These are phyloP conservation scores for Rhea americana DNA, from an alignment of 2,113 vertebrate genomes.

Conservation along the genomic window DNA sequence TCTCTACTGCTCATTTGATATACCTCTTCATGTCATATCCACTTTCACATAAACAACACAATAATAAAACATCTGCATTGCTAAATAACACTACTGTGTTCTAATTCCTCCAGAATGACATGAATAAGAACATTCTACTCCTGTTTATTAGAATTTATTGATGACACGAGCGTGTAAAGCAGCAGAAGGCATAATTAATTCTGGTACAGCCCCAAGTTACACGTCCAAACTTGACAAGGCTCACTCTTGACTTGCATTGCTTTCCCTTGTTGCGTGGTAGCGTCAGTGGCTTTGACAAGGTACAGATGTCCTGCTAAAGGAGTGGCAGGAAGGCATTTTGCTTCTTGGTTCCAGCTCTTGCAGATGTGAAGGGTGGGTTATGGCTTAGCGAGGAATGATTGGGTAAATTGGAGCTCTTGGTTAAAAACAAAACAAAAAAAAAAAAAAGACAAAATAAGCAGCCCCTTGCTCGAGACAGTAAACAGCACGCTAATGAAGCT, in stretches of 20 bases:
- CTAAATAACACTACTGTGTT: conserved; percentile 76
- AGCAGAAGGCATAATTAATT: conserved; percentile 77
- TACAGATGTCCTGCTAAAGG: conserved; percentile 40
- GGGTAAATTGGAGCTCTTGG: not conserved
- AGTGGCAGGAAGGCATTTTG: not conserved
- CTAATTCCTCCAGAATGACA: conserved; percentile 76
- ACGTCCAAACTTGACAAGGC: conserved; percentile 64
- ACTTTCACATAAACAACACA: conserved; percentile 76
- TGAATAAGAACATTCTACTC: conserved; percentile 73
- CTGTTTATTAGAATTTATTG: conserved; percentile 80
- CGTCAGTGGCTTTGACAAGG: conserved; percentile 27
- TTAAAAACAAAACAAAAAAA: conserved; percentile 23
- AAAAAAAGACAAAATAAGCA: conserved; percentile 12
- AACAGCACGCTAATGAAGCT: conserved; percentile 37
- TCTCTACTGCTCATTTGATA: conserved; percentile 73
- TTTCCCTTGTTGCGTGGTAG: not conserved
- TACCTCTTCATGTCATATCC: conserved; percentile 71
- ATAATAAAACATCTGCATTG: conserved; percentile 77
- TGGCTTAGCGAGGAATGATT: not conserved
- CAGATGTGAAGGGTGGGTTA: not conserved
- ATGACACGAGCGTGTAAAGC: conserved; percentile 66
- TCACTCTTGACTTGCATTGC: conserved; percentile 62
- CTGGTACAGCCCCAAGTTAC: conserved; percentile 66
- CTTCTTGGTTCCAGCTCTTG: not conserved
- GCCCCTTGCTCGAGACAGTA: not conserved